Conservation (phyloP, 2,797 vertebrate species). For the Propithecus deckenii region DNA sequence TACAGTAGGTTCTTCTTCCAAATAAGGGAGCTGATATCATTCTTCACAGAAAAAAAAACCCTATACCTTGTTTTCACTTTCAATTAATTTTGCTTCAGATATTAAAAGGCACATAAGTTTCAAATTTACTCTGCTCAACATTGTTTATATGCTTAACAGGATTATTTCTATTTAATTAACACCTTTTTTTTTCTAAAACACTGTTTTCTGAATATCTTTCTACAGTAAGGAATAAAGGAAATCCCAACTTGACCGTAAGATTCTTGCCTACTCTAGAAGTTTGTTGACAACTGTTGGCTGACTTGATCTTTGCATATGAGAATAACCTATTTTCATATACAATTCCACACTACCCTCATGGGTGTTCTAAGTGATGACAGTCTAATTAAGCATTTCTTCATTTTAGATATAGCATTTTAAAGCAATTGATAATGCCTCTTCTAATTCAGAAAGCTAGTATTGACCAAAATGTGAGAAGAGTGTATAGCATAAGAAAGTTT, state of each 20-base stretch:
- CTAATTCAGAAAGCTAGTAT: constrained; percentile 75
- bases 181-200: constrained; percentile 54
- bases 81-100: constrained; percentile 72
- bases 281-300: constrained; percentile 64
- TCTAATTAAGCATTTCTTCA: constrained; percentile 72
- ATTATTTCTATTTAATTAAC: constrained; percentile 70
- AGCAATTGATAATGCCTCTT: constrained; percentile 63
- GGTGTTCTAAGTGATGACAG: constrained; percentile 71
- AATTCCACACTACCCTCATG: constrained; percentile 53
- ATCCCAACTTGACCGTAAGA: neutral
- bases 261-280: constrained; percentile 19
- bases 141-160: constrained; percentile 60
- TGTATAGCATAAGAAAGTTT: constrained; percentile 60
- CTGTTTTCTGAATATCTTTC: constrained; percentile 77
- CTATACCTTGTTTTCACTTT: constrained; percentile 46
- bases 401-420: constrained; percentile 69
- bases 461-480: constrained; percentile 77
- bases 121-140: constrained; percentile 67
- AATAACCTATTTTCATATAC: constrained; percentile 68
- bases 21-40: constrained; percentile 74
- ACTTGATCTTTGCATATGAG: constrained; percentile 59
- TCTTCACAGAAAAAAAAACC: constrained; percentile 77
- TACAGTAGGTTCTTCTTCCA: constrained; percentile 70
- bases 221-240: constrained; percentile 61
- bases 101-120: constrained; percentile 75